phyloP scores from a whole-genome alignment of 2,888 invertebrate genomes.

The Eurytoma adleriae region DNA sequence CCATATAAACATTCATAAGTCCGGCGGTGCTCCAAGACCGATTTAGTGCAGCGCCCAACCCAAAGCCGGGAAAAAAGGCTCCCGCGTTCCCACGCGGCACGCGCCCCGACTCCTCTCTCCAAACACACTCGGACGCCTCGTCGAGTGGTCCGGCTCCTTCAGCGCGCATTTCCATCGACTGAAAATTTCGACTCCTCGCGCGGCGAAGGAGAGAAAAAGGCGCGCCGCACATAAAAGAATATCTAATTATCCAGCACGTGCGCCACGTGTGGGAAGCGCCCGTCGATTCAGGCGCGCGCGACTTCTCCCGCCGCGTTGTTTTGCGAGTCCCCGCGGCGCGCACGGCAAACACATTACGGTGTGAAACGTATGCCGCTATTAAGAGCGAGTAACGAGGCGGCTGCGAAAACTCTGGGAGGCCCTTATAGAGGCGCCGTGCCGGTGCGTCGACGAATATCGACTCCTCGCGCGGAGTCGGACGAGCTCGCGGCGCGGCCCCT shows the following conservation, averaged over 20 bases:
- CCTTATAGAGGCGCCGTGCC: slow-evolving; percentile 1
- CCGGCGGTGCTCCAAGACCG: not conserved
- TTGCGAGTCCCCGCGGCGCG: slow-evolving; percentile 64
- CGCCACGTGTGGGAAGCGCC: slow-evolving; percentile 74
- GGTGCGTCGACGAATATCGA: not conserved
- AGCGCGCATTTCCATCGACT: slow-evolving; percentile 16
- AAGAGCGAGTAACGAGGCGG: slow-evolving; percentile 49
- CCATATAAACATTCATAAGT: too few species aligned
- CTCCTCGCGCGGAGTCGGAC: too few species aligned
- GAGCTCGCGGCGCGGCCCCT: too few species aligned
- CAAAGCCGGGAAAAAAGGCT: not conserved
- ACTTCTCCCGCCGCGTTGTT: slow-evolving; percentile 71
- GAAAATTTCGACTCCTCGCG: slow-evolving; percentile 63
- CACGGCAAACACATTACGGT: slow-evolving; percentile 60
- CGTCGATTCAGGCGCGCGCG: slow-evolving; percentile 73
- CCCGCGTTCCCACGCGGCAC: slow-evolving; percentile 47
- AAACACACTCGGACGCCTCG: slow-evolving; percentile 37
- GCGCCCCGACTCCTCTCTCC: slow-evolving; percentile 22
- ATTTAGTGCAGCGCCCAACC: not conserved
- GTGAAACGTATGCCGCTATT: slow-evolving; percentile 74
- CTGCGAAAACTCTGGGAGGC: slow-evolving; percentile 2
- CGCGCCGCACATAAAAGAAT: slow-evolving; percentile 70
- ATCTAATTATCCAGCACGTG: slow-evolving; percentile 76
- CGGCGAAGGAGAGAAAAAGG: slow-evolving; percentile 61
- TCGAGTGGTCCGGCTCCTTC: slow-evolving; percentile 12